Percentiles rank a stretch among this genome's conserved stretches.
These are phyloP conservation scores for Nomada flava DNA, from an alignment of 2,888 invertebrate species.

Conservation along the genomic window DNA sequence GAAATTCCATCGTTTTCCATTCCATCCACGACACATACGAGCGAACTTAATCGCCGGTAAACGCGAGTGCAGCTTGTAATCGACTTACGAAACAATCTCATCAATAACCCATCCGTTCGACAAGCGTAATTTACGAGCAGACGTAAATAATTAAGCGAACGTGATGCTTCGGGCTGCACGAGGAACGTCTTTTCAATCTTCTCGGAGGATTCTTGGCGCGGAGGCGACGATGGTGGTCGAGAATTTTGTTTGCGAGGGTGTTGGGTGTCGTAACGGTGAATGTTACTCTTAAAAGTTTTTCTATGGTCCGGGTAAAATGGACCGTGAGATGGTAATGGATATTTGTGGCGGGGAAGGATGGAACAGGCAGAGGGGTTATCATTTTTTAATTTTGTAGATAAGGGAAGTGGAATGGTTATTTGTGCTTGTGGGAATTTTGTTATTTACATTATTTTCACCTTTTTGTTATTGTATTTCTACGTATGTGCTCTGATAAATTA, in stretches of 20 bases:
- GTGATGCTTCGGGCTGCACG: constrained; percentile 41
- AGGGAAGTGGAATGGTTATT: too few relatives aligned
- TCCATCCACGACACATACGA: constrained; percentile 29
- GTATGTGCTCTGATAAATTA: too few relatives aligned
- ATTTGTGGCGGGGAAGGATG: neutral
- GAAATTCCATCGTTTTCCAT: constrained; percentile 12
- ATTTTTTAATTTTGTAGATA: too few relatives aligned
- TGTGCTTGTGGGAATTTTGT: too few relatives aligned
- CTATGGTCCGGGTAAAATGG: neutral
- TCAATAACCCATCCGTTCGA: constrained; percentile 56
- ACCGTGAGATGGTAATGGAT: neutral
- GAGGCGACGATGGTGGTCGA: constrained; percentile 2
- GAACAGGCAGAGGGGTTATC: too few relatives aligned
- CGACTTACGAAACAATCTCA: constrained; percentile 62
- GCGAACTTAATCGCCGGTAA: constrained; percentile 47
- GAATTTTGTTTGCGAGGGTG: neutral
- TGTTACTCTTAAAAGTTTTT: neutral
- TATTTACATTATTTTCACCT: too few relatives aligned
- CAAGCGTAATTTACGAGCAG: constrained; percentile 62
- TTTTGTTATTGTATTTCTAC: too few relatives aligned
- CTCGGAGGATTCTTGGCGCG: neutral
- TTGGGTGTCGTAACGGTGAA: neutral
- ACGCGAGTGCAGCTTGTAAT: constrained; percentile 53
- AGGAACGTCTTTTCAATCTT: constrained; percentile 29
- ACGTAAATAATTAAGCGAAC: constrained; percentile 61